Base-by-base conservation (phyloP, 2,888 invertebrate species). In the Cephus sareptanus region DNA sequence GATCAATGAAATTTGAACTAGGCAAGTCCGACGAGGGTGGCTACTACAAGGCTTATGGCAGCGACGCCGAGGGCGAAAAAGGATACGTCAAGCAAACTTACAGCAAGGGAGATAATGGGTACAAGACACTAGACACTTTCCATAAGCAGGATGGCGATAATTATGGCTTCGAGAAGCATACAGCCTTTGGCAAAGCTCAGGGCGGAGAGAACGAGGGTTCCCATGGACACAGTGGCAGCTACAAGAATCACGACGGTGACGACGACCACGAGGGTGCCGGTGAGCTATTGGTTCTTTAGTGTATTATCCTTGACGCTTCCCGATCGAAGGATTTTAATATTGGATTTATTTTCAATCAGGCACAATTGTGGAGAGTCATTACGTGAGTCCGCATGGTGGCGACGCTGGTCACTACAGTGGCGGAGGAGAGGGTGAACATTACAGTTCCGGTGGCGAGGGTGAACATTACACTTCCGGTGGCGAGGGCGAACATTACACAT, bases 111-210 rank as follows among this genome's bases (percentile, higher is more conserved):
- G 94, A 94, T 88, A 94, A 95, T 83, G 95, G 96, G 0, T 96
- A 96, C 92, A 95, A 95, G 89, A 94, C 94, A 85, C 94, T 94
- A 86, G 96, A 95, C 91, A 94, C 95, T 76, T 96, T 92, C 92
- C 95, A 95, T 91, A 95, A 95, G 90, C 95, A 94, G 89, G 94
- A 94, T 69, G 95, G 95, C 0, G 95, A 96, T 90, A 93, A 94
- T 87, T 95, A 95, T 90, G 96, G 95, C 83, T 95, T 94, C 85
- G 95, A 95, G 89, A 94, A 94, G 86, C 94, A 95, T 86, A 94
- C 94, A 73, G 94, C 94, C 75, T 95, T 92, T 87, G 95, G 96
- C 1, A 92, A 93, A 73, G 93, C 83, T 30, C 85, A 86, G 33
- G 89, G 85, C 77, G 89, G 86, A 73, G 86, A 88, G 76, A 84